A percentile compares a stretch with the other conserved stretches of the same genome.
Evolutionary conservation across 1,140 invertebrate genomes (phyloP).

Genomic region (Doryteuthis pealeii): DNA sequence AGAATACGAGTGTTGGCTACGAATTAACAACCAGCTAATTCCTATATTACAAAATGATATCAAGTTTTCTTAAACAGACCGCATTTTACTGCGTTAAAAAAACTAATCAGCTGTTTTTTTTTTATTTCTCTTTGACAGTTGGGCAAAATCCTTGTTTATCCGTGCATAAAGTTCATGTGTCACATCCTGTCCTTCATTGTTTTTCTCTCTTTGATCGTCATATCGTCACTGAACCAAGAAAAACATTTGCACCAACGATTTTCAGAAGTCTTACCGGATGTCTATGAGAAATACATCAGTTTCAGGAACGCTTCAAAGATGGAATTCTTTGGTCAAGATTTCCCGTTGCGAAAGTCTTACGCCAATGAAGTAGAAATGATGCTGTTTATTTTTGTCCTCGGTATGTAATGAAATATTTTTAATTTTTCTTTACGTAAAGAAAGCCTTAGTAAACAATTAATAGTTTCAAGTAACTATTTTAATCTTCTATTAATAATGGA

Average conservation of each 20-base stretch:
- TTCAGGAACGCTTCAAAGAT: conserved; percentile 20
- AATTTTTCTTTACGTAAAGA: neutral
- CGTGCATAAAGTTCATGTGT: conserved; percentile 55
- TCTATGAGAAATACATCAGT: conserved; percentile 24
- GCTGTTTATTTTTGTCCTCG: conserved; percentile 48
- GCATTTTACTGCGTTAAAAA: no score
- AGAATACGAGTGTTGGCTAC: no score
- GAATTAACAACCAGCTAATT: no score
- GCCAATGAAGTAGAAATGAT: conserved; percentile 42
- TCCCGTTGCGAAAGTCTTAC: conserved; percentile 36
- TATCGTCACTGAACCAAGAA: conserved; percentile 43
- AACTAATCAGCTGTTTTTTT: no score
- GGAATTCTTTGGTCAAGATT: conserved; percentile 33
- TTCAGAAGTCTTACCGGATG: conserved; percentile 17
- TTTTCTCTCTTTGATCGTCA: conserved; percentile 67
- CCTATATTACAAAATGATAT: no score
- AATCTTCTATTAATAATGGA: no score
- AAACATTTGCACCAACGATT: conserved; percentile 28
- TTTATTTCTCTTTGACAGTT: conserved; percentile 30
- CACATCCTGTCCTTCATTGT: conserved; percentile 66
- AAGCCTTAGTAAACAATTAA: no score
- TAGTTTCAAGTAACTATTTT: no score
- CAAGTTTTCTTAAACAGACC: no score
- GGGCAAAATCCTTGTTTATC: conserved; percentile 42
- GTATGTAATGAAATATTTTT: conserved; percentile 28